Evolutionary conservation across 2,888 invertebrate species (phyloP), one percentile per base, ranked within the genome.

Genomic region (Eupithecia insigniata): DNA sequence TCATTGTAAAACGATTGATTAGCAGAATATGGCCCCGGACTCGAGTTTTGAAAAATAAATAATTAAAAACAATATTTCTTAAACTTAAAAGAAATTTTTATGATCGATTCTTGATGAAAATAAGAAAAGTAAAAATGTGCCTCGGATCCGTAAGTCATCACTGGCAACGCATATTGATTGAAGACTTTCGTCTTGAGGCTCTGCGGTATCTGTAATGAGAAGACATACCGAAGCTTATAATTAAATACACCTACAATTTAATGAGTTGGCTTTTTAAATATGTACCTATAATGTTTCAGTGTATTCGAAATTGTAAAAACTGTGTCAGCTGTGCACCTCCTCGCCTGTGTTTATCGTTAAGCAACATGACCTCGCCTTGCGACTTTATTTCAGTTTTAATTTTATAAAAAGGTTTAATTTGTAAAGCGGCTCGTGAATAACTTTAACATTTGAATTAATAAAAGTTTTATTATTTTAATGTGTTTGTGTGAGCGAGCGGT

Each of bases 371-470:
- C 74, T 74, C 74, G 67, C 69, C 66, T 67, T 69, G 71, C 39
- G 66, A 74, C 71, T 71, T 74, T 64, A 74, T 74, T 74, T 64
- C 67, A 67, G 64, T 74, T 71, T 71, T 70, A 74, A 74, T 74
- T 71, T 69, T 51, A 22, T 74, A 71, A 74, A 71, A 71, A 71
- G 71, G 71, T 71, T 71, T 67, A 71, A 69, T 69, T 71, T 69
- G 68, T 69, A 39, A 70, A 65, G 26, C 64, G 16, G 36, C 8
- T 71, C 64, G 66, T 71, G 64, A 70, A 73, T 72, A 61, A 71
- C 51, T 68, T 39, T 62, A 34, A 51, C 39, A 39, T 71, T 67
- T 16, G 18, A 30, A 66, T 30, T 65, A 43, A 36, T 34, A 68
- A 74, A 66, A 55, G 36, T 68, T 46, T 58, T 67, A 60, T 65